Base-by-base conservation (phyloP, 2,113 vertebrate species). In the Crypturellus undulatus region DNA sequence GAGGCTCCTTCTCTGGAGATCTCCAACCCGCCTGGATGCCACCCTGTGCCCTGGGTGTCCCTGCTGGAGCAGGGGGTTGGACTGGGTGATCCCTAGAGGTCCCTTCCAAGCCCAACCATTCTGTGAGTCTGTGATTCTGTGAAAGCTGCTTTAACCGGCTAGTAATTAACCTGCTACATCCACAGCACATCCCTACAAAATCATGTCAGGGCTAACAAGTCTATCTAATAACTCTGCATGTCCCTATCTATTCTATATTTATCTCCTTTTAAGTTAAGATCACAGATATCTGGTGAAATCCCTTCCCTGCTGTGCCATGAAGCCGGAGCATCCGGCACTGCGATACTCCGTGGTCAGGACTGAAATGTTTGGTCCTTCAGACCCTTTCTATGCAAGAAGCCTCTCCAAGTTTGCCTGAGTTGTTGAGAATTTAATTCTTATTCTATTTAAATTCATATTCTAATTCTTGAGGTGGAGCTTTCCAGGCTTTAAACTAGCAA, bases 231-330 rank as follows among this genome's bases (percentile, higher is more conserved):
- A 36, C 32, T 32, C 18, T 64, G 38, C 19, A 0, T 18, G 59
- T 34, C 75, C 52, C 51, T 6, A n/a, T 0, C 18, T 12, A 19
- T 52, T 28, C 62, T 1, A 0, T 18, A 62, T 40, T 11, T 8
- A 6, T 15, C 36, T 43, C 38, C 28, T 51, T 77, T 30, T 5
- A 18, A 5, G 36, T 2, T n/a, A 12, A 34, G 30, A 3, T 32
- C 58, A 30, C 54, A 32, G 10, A 6, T 17, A 32, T 64, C 43
- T n/a, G 0, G 4, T 8, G 14, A 68, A 6, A 3, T 34, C 49
- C 30, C 45, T 15, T 7, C 10, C 49, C 49, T 9, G 47, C 47
- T 22, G 21, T 21, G 47, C 47, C 47, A 21, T 9, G 47, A 22
- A 22, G 47, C 47, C 47, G 9, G 47, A 22, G 47, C 4, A n/a